phyloP scores from a whole-genome alignment of 2,797 vertebrate species.

The Fratercula arctica region DNA sequence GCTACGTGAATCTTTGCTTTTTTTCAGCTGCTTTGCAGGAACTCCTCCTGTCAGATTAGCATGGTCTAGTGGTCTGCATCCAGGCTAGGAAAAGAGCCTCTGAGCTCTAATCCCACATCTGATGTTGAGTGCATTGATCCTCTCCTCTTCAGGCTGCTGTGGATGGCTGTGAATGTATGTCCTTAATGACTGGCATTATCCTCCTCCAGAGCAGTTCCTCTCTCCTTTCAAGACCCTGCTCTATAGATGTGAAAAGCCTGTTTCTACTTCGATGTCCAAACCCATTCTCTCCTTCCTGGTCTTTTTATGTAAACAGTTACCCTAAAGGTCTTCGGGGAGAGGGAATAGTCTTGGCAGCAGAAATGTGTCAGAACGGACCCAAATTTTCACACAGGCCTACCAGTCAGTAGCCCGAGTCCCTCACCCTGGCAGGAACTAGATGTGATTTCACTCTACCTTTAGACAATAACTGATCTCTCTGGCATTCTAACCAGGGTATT shows the following conservation, averaged over 20 bases:
- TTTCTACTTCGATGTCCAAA: not conserved
- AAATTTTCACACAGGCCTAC: not conserved
- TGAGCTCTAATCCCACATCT: constrained; percentile 23
- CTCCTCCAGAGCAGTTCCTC: not conserved
- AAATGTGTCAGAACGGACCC: not conserved
- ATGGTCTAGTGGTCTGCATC: constrained; percentile 46
- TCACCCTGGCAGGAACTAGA: not conserved
- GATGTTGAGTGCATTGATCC: constrained; percentile 8
- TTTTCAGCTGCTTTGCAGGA: not conserved
- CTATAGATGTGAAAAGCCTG: not conserved
- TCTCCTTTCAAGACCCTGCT: not conserved
- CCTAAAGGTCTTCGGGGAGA: not conserved
- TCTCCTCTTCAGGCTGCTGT: not conserved
- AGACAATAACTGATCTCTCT: not conserved
- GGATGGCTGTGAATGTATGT: not conserved
- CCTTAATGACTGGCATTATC: not conserved
- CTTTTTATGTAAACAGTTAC: not conserved
- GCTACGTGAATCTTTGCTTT: not conserved
- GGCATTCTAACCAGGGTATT: not conserved
- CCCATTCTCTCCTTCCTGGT: not conserved
- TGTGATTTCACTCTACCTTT: not conserved
- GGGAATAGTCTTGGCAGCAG: not conserved
- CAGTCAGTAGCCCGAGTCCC: not conserved
- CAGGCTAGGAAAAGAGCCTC: constrained; percentile 37
- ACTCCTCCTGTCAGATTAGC: constrained; percentile 32